Evolutionary conservation across 2,113 vertebrate species (phyloP).

Genomic region (Mesitornis unicolor): DNA sequence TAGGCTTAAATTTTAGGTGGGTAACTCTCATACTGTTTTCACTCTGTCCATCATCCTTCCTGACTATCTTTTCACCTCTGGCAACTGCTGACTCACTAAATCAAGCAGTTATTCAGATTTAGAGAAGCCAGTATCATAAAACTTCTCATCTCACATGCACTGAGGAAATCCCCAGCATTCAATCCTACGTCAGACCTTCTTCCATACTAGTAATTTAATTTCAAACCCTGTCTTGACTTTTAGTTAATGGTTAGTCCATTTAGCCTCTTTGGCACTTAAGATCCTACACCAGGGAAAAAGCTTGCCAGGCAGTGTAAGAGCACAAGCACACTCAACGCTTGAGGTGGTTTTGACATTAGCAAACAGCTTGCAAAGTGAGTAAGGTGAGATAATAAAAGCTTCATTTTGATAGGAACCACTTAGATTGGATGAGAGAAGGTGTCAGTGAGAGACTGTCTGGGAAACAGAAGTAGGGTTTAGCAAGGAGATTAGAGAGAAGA

Average conservation of each 20-base stretch:
- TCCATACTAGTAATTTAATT: background rate
- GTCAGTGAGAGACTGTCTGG: background rate
- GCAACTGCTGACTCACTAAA: background rate
- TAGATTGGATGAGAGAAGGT: background rate
- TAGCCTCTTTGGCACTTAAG: background rate
- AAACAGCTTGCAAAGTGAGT: background rate
- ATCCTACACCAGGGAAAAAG: background rate
- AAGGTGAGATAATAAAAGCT: conserved; percentile 34
- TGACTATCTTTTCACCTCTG: background rate
- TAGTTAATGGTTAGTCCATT: background rate
- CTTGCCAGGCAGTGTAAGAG: background rate
- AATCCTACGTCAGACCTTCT: background rate
- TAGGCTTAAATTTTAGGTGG: background rate
- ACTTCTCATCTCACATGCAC: background rate
- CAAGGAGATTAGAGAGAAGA: background rate
- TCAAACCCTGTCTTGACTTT: background rate
- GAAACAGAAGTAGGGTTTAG: background rate
- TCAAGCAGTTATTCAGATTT: background rate
- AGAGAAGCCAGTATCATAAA: background rate
- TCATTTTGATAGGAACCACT: background rate
- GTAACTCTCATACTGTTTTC: background rate
- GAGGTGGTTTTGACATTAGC: background rate
- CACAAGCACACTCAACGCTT: background rate
- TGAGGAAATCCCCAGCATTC: background rate
- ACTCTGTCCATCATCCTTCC: background rate